These are phyloP conservation scores for Poeciliopsis turrubarensis DNA, from an alignment of 2,113 vertebrate species.

Conservation along the genomic window DNA sequence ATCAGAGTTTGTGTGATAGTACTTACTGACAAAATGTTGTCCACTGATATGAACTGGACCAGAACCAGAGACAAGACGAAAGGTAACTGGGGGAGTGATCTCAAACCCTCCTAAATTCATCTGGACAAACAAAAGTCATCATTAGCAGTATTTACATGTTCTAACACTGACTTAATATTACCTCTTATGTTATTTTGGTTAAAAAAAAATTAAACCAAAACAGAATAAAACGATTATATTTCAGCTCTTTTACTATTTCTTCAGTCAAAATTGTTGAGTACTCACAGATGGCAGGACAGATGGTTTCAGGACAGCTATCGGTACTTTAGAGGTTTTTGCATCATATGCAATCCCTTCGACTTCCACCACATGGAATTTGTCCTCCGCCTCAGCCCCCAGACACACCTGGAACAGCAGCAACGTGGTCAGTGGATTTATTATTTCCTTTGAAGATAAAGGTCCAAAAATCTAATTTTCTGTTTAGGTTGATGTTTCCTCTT, in stretches of 20 bases:
- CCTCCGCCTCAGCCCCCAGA: conserved; percentile 81
- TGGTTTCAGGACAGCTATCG: conserved; percentile 78
- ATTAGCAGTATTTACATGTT: not conserved
- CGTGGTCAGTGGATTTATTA: not conserved
- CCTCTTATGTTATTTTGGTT: not conserved
- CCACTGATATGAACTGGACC: conserved; percentile 84
- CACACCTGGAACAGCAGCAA: conserved; percentile 74
- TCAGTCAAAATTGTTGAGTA: conserved; percentile 1
- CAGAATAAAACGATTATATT: not conserved
- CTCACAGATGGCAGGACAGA: conserved; percentile 83
- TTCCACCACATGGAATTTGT: conserved; percentile 82
- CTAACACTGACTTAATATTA: no score
- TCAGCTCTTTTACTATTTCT: not conserved
- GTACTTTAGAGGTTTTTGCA: conserved; percentile 79
- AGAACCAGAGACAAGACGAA: conserved; percentile 80
- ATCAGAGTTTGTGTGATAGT: not conserved
- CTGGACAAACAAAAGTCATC: conserved; percentile 44
- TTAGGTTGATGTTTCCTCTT: not conserved
- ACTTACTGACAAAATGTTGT: conserved; percentile 85
- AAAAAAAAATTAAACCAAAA: not conserved
- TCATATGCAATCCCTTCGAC: conserved; percentile 80
- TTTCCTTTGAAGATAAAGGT: not conserved
- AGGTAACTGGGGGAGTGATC: conserved; percentile 82
- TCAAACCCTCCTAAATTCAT: conserved; percentile 83
- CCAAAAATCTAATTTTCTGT: not conserved